Base-by-base conservation (phyloP, 2,113 vertebrate species). In the Semnopithecus entellus region DNA sequence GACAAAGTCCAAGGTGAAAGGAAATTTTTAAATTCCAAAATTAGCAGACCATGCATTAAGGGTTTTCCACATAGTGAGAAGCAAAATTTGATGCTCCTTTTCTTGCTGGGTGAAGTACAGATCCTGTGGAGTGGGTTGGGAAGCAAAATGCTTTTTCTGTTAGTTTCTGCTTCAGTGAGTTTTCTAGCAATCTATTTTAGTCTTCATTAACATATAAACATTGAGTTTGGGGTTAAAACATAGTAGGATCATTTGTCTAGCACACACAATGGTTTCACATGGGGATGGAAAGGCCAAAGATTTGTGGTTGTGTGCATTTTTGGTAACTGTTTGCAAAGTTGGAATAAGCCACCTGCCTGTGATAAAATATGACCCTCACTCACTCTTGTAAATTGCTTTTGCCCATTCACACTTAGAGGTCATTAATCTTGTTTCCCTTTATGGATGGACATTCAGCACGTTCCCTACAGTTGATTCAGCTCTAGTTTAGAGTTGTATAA, bases 301-400 rank as follows among this genome's bases (percentile, higher is more conserved):
- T 90, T 64, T 93, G 80, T 90, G 66, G 22, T 25, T 1, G 1
- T 92, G 40, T 94, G 72, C 59, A 82, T 57, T 92, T 95, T 97
- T 88, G 48, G 75, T 88, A 95, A 95, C 80, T 94, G 22, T 94
- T 96, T 90, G 90, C 66, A 89, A 95, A 94, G 66, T 82, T 95
- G 87, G 40, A 95, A 95, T 92, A 94, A 95, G 68, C 55, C 48
- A 79, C 81, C 92, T 97, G 95, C 90, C 95, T 96, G 72, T 88
- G 92, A 94, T 98, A 96, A 98, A 97, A 97, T 97, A 98, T 96
- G 92, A 96, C 90, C 94, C 78, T 95, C 92, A 92, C 96, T 93
- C 76, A 94, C 78, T 91, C 85, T 92, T 90, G 27, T 96, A 97
- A 98, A 97, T 97, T 97, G 96, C 95, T 97, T 97, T 95, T 95